Conservation (phyloP, 2,113 vertebrate species). For the Laticauda colubrina region DNA sequence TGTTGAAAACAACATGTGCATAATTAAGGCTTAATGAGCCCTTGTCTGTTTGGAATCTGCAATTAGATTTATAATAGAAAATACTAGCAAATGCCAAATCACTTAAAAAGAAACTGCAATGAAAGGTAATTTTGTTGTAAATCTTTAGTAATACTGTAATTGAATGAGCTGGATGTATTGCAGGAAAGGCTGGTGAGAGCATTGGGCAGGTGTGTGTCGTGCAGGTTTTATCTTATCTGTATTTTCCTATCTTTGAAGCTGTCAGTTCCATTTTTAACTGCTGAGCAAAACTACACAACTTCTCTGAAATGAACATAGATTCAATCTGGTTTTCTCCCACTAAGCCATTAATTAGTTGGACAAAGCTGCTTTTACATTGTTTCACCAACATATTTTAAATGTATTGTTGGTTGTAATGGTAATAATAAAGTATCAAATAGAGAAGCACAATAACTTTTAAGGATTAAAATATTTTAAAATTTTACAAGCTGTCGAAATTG, state of each 20-base stretch:
- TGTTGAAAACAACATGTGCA: slow-evolving; percentile 99
- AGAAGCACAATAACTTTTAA: slow-evolving; percentile 7
- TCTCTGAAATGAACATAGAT: slow-evolving; percentile 44
- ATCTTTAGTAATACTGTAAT: slow-evolving; percentile 66
- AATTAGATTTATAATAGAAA: slow-evolving; percentile 98
- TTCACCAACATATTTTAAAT: slow-evolving; percentile 51
- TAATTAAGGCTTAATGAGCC: slow-evolving; percentile 99
- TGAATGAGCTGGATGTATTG: slow-evolving; percentile 60
- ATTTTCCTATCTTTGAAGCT: slow-evolving; percentile 44
- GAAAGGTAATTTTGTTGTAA: slow-evolving; percentile 74
- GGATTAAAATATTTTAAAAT: slow-evolving; percentile 12
- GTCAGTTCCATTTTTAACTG: slow-evolving; percentile 60
- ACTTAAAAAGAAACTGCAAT: slow-evolving; percentile 76
- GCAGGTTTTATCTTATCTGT: slow-evolving; percentile 44
- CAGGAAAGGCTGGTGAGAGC: slow-evolving; percentile 49
- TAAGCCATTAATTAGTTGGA: slow-evolving; percentile 56
- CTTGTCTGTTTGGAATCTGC: slow-evolving; percentile 99
- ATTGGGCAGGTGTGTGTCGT: slow-evolving; percentile 55
- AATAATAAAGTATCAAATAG: slow-evolving; percentile 24
- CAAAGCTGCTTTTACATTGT: slow-evolving; percentile 41
- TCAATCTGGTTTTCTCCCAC: slow-evolving; percentile 53
- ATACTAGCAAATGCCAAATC: slow-evolving; percentile 76
- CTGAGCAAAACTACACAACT: slow-evolving; percentile 52
- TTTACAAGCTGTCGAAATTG: not conserved
- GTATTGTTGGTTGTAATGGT: slow-evolving; percentile 51